These are phyloP conservation scores for Discoglossus pictus DNA, from an alignment of 2,797 vertebrate genomes.

Conservation along the genomic window DNA sequence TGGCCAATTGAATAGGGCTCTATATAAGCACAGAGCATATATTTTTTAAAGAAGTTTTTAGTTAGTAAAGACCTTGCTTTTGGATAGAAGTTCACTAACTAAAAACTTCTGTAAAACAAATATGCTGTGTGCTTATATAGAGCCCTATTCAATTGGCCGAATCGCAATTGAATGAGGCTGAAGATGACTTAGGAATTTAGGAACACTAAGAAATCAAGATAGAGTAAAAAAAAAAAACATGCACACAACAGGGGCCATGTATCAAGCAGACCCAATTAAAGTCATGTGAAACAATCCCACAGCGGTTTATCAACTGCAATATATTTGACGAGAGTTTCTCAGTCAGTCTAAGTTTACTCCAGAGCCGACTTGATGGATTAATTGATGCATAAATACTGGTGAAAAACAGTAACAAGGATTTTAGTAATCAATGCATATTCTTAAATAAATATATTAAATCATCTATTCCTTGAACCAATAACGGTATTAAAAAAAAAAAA, in stretches of 20 bases:
- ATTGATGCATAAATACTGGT: constrained; percentile 39
- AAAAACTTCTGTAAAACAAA: too few species aligned
- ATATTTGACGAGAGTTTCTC: constrained; percentile 44
- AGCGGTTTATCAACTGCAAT: constrained; percentile 37
- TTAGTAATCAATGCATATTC: constrained; percentile 43
- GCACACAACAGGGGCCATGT: constrained; percentile 27
- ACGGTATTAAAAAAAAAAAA: too few species aligned
- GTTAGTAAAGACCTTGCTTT: too few species aligned
- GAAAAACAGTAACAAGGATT: constrained; percentile 39
- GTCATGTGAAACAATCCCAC: constrained; percentile 38
- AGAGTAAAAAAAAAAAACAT: constrained; percentile 12
- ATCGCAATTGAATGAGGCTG: too few species aligned
- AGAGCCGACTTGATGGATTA: constrained; percentile 32
- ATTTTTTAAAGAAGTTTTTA: too few species aligned
- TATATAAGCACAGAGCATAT: too few species aligned
- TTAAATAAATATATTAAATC: constrained; percentile 39
- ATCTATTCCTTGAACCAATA: constrained; percentile 27
- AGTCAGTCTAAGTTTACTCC: constrained; percentile 30
- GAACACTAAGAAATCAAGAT: constrained; percentile 26
- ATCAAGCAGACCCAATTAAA: constrained; percentile 45
- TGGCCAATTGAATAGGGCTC: too few species aligned
- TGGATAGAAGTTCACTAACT: too few species aligned
- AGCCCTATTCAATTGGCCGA: too few species aligned
- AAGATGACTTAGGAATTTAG: too few species aligned
- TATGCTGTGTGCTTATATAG: too few species aligned